These are phyloP conservation scores for Sarcophaga peregrina DNA, from an alignment of 1,140 invertebrate genomes.

Conservation along the genomic window DNA sequence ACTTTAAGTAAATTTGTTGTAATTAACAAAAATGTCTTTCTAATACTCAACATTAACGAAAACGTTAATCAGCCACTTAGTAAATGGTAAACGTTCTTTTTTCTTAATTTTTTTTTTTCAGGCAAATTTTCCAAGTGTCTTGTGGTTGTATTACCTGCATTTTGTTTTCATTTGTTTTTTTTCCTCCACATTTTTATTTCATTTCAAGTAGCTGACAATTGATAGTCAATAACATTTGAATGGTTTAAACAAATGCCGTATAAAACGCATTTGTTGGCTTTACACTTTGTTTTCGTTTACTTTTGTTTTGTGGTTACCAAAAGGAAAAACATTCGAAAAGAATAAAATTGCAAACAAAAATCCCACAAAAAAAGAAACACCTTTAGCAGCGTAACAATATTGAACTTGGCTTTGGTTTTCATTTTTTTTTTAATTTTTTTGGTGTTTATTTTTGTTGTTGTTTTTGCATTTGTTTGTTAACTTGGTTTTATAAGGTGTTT, in stretches of 20 bases:
- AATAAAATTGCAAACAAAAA: neutral
- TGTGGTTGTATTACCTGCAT: neutral
- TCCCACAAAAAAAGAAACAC: constrained; percentile 34
- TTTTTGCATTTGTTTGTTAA: neutral
- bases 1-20: constrained; percentile 34
- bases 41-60: constrained; percentile 31
- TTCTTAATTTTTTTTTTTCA: neutral
- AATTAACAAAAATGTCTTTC: constrained; percentile 41
- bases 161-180: neutral
- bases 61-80: neutral
- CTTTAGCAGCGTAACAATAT: constrained; percentile 51
- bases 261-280: constrained; percentile 40
- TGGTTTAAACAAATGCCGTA: constrained; percentile 29
- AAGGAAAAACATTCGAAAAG: neutral
- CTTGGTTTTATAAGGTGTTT: constrained; percentile 11
- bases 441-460: constrained; percentile 16
- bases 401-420: constrained; percentile 63
- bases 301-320: neutral
- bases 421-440: no score
- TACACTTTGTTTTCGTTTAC: neutral
- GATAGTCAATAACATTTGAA: constrained; percentile 38
- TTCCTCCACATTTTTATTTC: neutral
- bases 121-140: neutral
- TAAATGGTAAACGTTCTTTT: neutral
- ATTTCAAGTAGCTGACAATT: constrained; percentile 38